phyloP scores from a whole-genome alignment of 2,113 vertebrate species.

The Salminus brasiliensis region DNA sequence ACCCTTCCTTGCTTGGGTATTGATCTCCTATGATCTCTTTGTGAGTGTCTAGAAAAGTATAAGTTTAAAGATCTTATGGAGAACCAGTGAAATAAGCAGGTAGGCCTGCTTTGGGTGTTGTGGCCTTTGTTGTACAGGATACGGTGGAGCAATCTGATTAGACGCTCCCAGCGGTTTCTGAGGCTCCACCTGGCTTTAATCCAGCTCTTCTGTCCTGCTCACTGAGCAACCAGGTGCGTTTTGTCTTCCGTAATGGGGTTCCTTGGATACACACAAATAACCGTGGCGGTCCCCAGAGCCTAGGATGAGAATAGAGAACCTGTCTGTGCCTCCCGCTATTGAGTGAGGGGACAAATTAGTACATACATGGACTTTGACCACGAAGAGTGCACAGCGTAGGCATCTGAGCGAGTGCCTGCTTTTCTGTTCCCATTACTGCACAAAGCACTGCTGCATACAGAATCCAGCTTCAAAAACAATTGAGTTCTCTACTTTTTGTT shows the following conservation, averaged over 20 bases:
- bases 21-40: neutral
- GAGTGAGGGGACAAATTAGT: constrained; percentile 7
- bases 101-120: too few relatives aligned
- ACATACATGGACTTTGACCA: neutral
- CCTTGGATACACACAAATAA: constrained; percentile 16
- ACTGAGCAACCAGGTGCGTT: constrained; percentile 18
- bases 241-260: constrained; percentile 43
- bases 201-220: neutral
- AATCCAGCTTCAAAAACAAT: neutral
- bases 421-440: constrained; percentile 18
- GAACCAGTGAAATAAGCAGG: neutral
- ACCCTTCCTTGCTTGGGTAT: neutral
- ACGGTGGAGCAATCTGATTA: neutral
- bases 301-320: too few relatives aligned
- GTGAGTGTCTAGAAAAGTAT: too few relatives aligned
- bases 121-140: too few relatives aligned
- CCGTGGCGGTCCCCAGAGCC: neutral
- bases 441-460: neutral
- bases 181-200: constrained; percentile 24
- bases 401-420: neutral
- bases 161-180: neutral
- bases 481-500: neutral
- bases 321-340: too few relatives aligned
- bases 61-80: neutral
- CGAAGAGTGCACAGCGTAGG: constrained; percentile 3